Evolutionary conservation across 2,888 invertebrate genomes (phyloP).

Genomic region (Anoncus sp.): DNA sequence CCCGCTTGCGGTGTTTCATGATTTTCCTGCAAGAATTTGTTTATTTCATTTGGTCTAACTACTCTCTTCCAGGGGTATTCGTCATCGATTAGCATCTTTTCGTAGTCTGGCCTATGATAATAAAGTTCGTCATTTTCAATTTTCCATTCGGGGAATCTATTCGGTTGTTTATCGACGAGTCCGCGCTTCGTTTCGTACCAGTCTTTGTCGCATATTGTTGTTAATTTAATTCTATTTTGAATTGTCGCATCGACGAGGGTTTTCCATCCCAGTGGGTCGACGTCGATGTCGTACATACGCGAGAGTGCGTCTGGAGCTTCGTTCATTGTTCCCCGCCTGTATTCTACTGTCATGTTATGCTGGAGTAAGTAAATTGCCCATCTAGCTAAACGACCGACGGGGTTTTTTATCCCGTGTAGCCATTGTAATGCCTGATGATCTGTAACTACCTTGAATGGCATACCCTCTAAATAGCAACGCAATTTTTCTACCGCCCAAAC

Average conservation of each 20-base stretch:
- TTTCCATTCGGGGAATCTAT: neutral
- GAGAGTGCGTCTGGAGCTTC: too few relatives aligned
- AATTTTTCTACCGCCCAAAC: conserved; percentile 44
- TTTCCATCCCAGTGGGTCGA: conserved; percentile 41
- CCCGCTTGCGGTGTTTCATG: too few relatives aligned
- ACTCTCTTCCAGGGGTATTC: too few relatives aligned
- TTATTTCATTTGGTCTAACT: neutral
- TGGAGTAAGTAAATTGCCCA: conserved; percentile 18
- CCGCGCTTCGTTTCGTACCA: conserved; percentile 53
- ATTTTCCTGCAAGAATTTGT: conserved; percentile 4
- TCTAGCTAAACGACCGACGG: too few relatives aligned
- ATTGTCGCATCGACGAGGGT: conserved; percentile 39
- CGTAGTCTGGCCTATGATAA: conserved; percentile 2
- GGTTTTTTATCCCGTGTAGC: conserved; percentile 34
- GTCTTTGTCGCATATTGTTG: neutral
- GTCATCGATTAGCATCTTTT: neutral
- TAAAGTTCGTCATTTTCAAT: neutral
- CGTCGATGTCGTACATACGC: conserved; percentile 45
- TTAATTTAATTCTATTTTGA: neutral
- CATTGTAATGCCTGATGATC: conserved; percentile 46
- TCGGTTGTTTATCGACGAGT: conserved; percentile 4
- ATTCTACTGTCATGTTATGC: conserved; percentile 38
- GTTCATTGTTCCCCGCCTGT: conserved; percentile 39
- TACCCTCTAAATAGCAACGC: too few relatives aligned
- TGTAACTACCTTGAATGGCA: conserved; percentile 43